These are phyloP conservation scores for Aldrovandia affinis DNA, from an alignment of 2,797 vertebrate genomes.

Conservation along the genomic window DNA sequence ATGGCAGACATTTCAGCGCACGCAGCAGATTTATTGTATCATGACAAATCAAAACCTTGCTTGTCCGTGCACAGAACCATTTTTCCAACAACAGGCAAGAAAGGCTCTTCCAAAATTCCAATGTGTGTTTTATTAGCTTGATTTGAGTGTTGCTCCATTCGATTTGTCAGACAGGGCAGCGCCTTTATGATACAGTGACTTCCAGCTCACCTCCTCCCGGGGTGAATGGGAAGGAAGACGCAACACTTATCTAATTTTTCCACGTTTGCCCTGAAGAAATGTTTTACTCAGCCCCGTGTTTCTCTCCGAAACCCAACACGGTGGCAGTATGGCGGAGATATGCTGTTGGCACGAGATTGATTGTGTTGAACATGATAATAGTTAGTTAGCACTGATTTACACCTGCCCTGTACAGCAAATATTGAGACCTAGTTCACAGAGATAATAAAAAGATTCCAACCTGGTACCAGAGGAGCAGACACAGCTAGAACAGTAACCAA, in stretches of 20 bases:
- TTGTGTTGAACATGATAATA: not conserved
- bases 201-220: not conserved
- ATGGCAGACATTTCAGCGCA: constrained; percentile 1
- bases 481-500: not conserved
- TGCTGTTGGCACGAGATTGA: not conserved
- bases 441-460: not conserved
- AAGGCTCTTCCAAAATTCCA: not conserved
- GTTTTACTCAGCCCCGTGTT: not conserved
- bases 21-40: constrained; percentile 14
- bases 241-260: constrained; percentile 49
- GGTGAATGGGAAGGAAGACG: constrained; percentile 42
- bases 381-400: not conserved
- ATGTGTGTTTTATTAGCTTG: constrained; percentile 19
- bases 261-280: constrained; percentile 43
- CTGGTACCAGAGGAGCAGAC: not conserved
- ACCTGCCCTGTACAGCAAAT: not conserved
- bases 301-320: not conserved
- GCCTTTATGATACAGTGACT: not conserved
- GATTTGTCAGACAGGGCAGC: not conserved
- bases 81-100: constrained; percentile 10
- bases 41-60: constrained; percentile 19
- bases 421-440: not conserved
- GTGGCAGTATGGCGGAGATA: not conserved
- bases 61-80: not conserved
- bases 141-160: not conserved